Evolutionary conservation across 1,140 invertebrate species (phyloP).

Genomic region (Drosophila tropicalis): DNA sequence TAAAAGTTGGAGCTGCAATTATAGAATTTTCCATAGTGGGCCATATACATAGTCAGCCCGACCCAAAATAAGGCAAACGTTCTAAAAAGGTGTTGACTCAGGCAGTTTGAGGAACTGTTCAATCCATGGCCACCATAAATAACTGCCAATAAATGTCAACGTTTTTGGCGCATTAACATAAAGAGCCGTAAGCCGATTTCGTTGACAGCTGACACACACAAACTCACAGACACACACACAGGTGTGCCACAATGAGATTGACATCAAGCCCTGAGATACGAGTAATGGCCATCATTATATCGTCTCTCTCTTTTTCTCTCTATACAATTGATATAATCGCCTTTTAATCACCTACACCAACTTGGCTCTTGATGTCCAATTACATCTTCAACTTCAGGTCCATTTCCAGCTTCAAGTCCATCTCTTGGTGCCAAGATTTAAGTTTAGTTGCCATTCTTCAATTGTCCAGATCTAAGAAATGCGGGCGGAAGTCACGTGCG

Average conservation of each 20-base stretch:
- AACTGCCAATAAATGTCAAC: constrained; percentile 78
- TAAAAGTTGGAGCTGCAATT: constrained; percentile 70
- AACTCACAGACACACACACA: not conserved
- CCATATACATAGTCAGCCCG: too few relatives aligned
- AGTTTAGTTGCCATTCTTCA: constrained; percentile 28
- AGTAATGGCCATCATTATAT: constrained; percentile 46
- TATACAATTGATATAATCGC: constrained; percentile 72
- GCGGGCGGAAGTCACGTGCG: constrained; percentile 73
- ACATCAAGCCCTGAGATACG: not conserved
- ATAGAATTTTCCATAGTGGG: constrained; percentile 58
- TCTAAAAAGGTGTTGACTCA: constrained; percentile 64
- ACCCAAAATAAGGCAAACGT: constrained; percentile 46
- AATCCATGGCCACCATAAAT: constrained; percentile 66
- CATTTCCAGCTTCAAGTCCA: constrained; percentile 27
- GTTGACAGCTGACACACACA: constrained; percentile 59
- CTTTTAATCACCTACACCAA: constrained; percentile 77
- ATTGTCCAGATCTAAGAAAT: constrained; percentile 37
- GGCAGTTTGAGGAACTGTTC: constrained; percentile 35
- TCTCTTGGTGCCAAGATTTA: constrained; percentile 29
- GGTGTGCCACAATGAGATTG: constrained; percentile 3
- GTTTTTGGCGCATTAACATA: constrained; percentile 78
- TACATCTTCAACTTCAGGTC: constrained; percentile 35
- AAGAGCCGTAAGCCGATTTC: constrained; percentile 67
- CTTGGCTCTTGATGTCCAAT: constrained; percentile 55
- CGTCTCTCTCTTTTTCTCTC: constrained; percentile 23